These are phyloP conservation scores for Falcaria lacertinaria DNA, from an alignment of 2,888 invertebrate genomes.

Conservation along the genomic window DNA sequence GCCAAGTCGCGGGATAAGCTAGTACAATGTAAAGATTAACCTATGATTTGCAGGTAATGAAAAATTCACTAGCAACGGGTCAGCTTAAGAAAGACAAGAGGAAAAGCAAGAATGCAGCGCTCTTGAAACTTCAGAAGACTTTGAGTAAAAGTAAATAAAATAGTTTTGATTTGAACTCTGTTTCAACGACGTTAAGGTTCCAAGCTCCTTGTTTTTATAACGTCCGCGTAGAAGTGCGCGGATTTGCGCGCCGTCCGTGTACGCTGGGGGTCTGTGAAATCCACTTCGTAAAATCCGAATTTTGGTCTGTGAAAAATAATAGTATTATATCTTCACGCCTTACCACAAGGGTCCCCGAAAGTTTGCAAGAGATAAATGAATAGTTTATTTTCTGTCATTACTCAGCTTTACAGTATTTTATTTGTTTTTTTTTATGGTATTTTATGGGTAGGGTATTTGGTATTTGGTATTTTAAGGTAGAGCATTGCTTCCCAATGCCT, in stretches of 20 bases:
- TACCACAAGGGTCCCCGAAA: no score
- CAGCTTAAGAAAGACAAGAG: constrained; percentile 65
- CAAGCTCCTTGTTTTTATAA: constrained; percentile 17
- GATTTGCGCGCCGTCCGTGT: constrained; percentile 29
- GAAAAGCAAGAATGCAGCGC: constrained; percentile 60
- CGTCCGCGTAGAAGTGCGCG: constrained; percentile 26
- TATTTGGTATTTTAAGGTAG: no score
- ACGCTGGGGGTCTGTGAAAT: constrained; percentile 28
- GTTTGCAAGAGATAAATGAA: no score
- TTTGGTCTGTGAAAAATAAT: constrained; percentile 11
- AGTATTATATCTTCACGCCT: no score
- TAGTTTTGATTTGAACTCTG: background rate
- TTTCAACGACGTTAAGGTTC: background rate
- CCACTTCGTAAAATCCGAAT: constrained; percentile 28
- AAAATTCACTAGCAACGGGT: constrained; percentile 60
- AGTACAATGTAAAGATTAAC: background rate
- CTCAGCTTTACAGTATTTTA: no score
- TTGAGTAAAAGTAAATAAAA: constrained; percentile 27
- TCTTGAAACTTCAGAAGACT: constrained; percentile 53
- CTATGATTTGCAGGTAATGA: constrained; percentile 57
- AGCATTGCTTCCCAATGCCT: no score
- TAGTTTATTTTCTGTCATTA: no score
- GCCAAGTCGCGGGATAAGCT: background rate
- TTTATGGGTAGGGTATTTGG: no score
- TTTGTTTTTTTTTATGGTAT: no score